Base-by-base conservation (phyloP, 1,140 invertebrate species). In the Drosophila parvula region DNA sequence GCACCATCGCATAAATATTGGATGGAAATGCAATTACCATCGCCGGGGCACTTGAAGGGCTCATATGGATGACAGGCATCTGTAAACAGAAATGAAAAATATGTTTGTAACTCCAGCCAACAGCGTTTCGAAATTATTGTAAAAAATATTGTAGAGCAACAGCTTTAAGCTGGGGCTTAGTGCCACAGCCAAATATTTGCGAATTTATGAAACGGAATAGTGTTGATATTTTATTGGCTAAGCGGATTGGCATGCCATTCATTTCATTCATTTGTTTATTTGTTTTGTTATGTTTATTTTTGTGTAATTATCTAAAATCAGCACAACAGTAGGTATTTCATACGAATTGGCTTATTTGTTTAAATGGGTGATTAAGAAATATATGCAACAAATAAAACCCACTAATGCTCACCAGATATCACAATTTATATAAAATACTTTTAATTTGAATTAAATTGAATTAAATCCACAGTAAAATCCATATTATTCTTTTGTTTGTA, bases 1-100 rank as follows among this genome's bases (percentile, higher is more conserved):
- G 97, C 97, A 40, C 98, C 98, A 89, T 99, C 98, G 92, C 96
- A 98, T 73, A 96, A 94, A 93, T 99, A 99, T 91, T 98, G 97
- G 92, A 98, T 98, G 61, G 97, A 98, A 92, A 98, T 98, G 92
- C 97, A 98, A 88, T 95, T 95, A 69, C 96, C 95, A 90, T 98
- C 96, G 62, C 97, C 97, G 2, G 98, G 98, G 92, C 98, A 99
- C 91, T 97, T 97, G 93, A 99, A 99, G 12, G 98, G 98, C 91
- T 98, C 97, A 92, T 97, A 98, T 0, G 97, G 96, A 86, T 97
- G 96, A 90, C 96, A 97, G 74, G 94, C 93, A 67, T 95, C 94
- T 74, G 93, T 8, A 89, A 89, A 47, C 27, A 58, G 48, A 63
- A 69, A 32, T 47, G 48, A 38, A 63, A 63, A n/a, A 62, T 63